Conservation (phyloP, 2,113 vertebrate genomes). For the Macroglossus sobrinus region DNA sequence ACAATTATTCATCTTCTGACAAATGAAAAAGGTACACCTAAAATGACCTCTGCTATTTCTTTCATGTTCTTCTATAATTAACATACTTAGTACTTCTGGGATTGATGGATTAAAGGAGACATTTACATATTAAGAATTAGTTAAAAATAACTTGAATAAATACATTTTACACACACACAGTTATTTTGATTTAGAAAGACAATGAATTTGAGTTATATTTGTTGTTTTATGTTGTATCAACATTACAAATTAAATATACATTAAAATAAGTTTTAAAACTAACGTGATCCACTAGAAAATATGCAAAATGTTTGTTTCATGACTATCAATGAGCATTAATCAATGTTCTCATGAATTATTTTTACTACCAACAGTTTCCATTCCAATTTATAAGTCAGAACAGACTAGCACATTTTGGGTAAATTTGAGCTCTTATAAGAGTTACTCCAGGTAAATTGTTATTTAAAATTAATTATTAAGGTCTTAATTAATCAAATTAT, state of each 20-base stretch:
- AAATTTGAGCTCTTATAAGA: not conserved
- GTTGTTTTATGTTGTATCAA: not conserved
- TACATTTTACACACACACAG: not conserved
- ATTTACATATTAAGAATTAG: not conserved
- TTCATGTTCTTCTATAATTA: not conserved
- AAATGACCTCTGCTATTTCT: not conserved
- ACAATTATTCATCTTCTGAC: not conserved
- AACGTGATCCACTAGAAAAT: not conserved
- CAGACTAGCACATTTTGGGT: not conserved
- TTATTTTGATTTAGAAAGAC: not conserved
- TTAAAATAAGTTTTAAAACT: not conserved
- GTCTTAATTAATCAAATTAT: not conserved
- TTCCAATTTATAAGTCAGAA: not conserved
- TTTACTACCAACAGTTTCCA: not conserved
- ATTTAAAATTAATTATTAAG: not conserved
- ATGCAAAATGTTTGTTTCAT: not conserved
- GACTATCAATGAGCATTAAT: not conserved
- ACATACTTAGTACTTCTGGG: not conserved
- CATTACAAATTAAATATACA: not conserved
- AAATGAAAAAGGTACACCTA: not conserved
- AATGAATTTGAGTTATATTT: not conserved
- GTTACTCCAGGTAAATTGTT: not conserved
- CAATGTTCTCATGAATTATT: not conserved
- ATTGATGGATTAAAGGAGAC: not conserved
- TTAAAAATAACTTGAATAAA: not conserved